Evolutionary conservation across 2,888 invertebrate species (phyloP).

Genomic region (Pecten maximus): DNA sequence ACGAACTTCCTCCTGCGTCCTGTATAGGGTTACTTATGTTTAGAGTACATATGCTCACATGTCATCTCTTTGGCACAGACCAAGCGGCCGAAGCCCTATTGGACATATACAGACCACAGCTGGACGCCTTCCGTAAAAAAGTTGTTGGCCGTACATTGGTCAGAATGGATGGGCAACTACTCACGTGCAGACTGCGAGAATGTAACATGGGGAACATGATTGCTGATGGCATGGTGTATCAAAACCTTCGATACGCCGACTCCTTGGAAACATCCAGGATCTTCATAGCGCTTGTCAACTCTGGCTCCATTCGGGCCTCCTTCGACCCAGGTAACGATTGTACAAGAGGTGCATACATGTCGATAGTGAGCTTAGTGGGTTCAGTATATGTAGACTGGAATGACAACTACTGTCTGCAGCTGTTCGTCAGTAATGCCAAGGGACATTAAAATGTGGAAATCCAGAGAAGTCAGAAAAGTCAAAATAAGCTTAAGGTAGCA

Average conservation of each 20-base stretch:
- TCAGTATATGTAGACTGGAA: too few relatives aligned
- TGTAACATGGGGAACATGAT: constrained; percentile 88
- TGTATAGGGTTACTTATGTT: too few relatives aligned
- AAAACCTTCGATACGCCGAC: constrained; percentile 58
- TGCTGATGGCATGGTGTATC: constrained; percentile 64
- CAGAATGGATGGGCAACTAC: constrained; percentile 86
- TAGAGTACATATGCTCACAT: too few relatives aligned
- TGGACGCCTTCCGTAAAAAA: constrained; percentile 86
- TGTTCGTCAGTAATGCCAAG: too few relatives aligned
- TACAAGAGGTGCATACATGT: too few relatives aligned
- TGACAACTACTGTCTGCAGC: too few relatives aligned
- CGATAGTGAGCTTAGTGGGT: too few relatives aligned
- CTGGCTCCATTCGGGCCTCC: constrained; percentile 66
- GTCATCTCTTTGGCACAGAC: constrained; percentile 56
- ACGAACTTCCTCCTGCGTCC: too few relatives aligned
- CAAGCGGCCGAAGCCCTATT: constrained; percentile 47
- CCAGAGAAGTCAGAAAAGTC: too few relatives aligned
- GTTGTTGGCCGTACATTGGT: constrained; percentile 89
- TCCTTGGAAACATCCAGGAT: constrained; percentile 55
- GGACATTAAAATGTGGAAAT: too few relatives aligned
- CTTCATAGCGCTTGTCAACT: constrained; percentile 67
- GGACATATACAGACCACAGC: constrained; percentile 82
- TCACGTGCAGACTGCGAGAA: constrained; percentile 88
- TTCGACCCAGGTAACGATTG: constrained; percentile 62
- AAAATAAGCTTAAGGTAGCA: too few relatives aligned